phyloP scores from a whole-genome alignment of 2,888 invertebrate genomes.

The Andrena bicolor region DNA sequence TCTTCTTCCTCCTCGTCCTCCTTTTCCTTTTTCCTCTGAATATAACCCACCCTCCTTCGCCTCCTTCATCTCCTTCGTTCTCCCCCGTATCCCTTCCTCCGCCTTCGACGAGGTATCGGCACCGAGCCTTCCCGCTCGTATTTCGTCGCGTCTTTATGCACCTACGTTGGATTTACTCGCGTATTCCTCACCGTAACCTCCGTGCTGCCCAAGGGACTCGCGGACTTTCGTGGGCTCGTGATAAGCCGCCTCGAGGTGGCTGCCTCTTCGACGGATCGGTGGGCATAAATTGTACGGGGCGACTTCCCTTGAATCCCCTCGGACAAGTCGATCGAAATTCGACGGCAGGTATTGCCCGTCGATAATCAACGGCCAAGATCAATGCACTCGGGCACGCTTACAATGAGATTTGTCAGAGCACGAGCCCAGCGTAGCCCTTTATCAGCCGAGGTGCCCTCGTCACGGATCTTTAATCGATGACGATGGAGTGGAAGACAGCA shows the following conservation, averaged over 20 bases:
- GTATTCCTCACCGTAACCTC: constrained; percentile 18
- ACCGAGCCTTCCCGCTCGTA: constrained; percentile 64
- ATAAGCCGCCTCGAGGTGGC: constrained; percentile 47
- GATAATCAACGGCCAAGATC: constrained; percentile 26
- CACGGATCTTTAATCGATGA: constrained; percentile 34
- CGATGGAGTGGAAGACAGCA: neutral
- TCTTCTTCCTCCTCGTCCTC: constrained; percentile 27
- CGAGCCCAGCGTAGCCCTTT: neutral
- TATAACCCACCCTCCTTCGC: constrained; percentile 13
- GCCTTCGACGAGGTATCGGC: constrained; percentile 62
- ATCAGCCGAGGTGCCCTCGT: neutral
- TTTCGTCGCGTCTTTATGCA: constrained; percentile 72
- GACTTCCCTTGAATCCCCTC: neutral
- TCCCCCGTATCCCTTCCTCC: constrained; percentile 22
- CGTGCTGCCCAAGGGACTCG: constrained; percentile 1
- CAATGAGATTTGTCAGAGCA: too few relatives aligned
- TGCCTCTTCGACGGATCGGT: constrained; percentile 49
- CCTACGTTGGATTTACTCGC: constrained; percentile 65
- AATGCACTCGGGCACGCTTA: neutral
- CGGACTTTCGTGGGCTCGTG: constrained; percentile 39
- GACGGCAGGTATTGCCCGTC: constrained; percentile 25
- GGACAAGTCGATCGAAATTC: constrained; percentile 67
- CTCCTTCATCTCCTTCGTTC: constrained; percentile 6
- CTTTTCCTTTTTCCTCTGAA: constrained; percentile 4
- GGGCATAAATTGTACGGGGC: constrained; percentile 56